A percentile compares a stretch with the other conserved stretches of the same genome.
Conservation (phyloP, 1,140 invertebrate genomes). For the Caenorhabditis latens region DNA sequence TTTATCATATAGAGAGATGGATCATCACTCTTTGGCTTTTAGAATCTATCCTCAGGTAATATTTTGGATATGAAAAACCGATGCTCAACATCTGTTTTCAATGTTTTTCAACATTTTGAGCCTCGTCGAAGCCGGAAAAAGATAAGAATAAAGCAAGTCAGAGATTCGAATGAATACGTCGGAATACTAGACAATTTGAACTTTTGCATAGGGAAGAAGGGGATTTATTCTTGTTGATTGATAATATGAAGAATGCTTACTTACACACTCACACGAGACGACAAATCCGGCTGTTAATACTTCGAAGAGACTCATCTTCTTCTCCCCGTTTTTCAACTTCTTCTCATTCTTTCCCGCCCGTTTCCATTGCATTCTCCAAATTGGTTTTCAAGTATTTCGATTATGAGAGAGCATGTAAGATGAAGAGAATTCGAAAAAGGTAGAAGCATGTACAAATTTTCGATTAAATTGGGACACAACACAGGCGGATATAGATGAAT, state of each 20-base stretch:
- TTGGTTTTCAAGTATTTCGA: slow-evolving; percentile 55
- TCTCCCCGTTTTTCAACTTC: slow-evolving; percentile 34
- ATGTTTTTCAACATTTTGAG: too few relatives aligned
- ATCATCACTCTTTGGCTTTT: too few relatives aligned
- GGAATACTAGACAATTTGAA: background rate
- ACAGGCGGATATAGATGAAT: background rate
- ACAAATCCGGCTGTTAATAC: slow-evolving; percentile 34
- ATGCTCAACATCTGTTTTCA: too few relatives aligned
- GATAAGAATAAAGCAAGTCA: too few relatives aligned
- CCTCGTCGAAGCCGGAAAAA: too few relatives aligned
- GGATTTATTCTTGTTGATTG: background rate
- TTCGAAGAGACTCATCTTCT: background rate
- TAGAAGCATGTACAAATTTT: slow-evolving; percentile 50
- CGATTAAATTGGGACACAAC: slow-evolving; percentile 36
- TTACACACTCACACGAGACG: background rate
- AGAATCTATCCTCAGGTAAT: too few relatives aligned
- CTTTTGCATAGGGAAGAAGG: background rate
- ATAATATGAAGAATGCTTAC: slow-evolving; percentile 29
- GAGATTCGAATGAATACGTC: too few relatives aligned
- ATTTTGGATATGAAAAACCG: too few relatives aligned
- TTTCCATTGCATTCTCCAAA: slow-evolving; percentile 43
- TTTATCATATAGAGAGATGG: too few relatives aligned
- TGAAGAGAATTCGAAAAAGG: slow-evolving; percentile 19
- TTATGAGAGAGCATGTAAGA: slow-evolving; percentile 6
- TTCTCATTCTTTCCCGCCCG: background rate